Evolutionary conservation across 30 jellyfish, hydroid and myxozoan genomes (phyloP), one percentile per base, ranked within the genome.

Genomic region (Turritopsis rubra): DNA sequence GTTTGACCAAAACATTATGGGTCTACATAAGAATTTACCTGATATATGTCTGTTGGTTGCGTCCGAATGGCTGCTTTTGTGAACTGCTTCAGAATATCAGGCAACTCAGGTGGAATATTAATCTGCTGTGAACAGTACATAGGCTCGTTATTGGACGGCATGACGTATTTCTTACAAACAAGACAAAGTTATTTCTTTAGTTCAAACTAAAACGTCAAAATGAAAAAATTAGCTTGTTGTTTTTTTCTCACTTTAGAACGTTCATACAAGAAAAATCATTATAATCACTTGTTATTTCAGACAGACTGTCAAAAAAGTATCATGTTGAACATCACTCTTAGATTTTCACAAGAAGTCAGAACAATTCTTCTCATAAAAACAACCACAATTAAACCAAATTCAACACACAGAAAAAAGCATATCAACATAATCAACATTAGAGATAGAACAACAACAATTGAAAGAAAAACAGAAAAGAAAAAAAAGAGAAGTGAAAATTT

Each of bases 1-100:
- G n/a, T n/a, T n/a, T n/a, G n/a, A n/a, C n/a, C n/a, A n/a, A n/a
- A n/a, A n/a, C n/a, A n/a, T n/a, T n/a, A n/a, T n/a, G n/a, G n/a
- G n/a, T n/a, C n/a, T n/a, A 0, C 1, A 70, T 9, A 82, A 82
- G 52, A 16, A 28, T 3, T 20, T 82, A 82, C 88, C 86, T 87
- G 96, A 83, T 87, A 84, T 30, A 91, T 86, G 88, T 91, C 97
- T 54, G 83, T 68, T 30, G 97, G 97, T 73, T 91, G 97, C 23
- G 97, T 91, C 19, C 97, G 83, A 28, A 91, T 91, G 20, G 97
- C 97, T 16, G 97, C 97, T 80, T 91, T 91, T 24, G 97, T 91
- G 78, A 91, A 91, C 95, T 91, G 97, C 75, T 91, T 91, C 81
- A 91, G 71, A 28, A 91, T 87, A 30, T 91, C 89, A n/a, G 97